Conservation (phyloP, 2,797 vertebrate genomes). For the Benthosema pterotum region DNA sequence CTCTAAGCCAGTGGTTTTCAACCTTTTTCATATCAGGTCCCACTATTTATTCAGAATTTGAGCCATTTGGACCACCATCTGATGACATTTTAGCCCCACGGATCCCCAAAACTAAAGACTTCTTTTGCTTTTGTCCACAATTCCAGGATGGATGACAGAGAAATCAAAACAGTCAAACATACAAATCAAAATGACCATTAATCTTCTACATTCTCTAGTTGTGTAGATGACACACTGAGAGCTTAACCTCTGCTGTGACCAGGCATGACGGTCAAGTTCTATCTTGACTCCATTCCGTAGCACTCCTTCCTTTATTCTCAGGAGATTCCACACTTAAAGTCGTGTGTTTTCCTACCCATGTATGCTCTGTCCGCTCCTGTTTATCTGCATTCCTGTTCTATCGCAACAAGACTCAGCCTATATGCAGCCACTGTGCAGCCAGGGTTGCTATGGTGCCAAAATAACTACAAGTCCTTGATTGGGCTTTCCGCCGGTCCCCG, state of each 20-base stretch:
- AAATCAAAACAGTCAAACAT: too few species aligned
- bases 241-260: conserved; percentile 27
- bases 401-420: conserved; percentile 50
- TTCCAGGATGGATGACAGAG: too few species aligned
- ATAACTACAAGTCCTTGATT: conserved; percentile 67
- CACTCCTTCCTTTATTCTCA: conserved; percentile 31
- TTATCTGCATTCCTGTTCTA: conserved; percentile 68
- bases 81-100: too few species aligned
- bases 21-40: too few species aligned
- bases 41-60: too few species aligned
- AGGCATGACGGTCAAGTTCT: conserved; percentile 32
- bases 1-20: too few species aligned
- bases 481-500: conserved; percentile 59
- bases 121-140: too few species aligned
- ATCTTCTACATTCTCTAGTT: too few species aligned
- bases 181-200: too few species aligned
- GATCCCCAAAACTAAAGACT: too few species aligned
- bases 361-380: conserved; percentile 41
- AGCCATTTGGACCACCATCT: too few species aligned
- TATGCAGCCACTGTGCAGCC: conserved; percentile 44
- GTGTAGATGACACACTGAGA: conserved; percentile 1
- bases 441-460: conserved; percentile 65
- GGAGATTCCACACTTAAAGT: conserved; percentile 40
- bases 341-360: conserved; percentile 25
- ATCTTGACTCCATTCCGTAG: conserved; percentile 44